phyloP scores from a whole-genome alignment of 2,888 invertebrate genomes.

The Cerastis leucographa region DNA sequence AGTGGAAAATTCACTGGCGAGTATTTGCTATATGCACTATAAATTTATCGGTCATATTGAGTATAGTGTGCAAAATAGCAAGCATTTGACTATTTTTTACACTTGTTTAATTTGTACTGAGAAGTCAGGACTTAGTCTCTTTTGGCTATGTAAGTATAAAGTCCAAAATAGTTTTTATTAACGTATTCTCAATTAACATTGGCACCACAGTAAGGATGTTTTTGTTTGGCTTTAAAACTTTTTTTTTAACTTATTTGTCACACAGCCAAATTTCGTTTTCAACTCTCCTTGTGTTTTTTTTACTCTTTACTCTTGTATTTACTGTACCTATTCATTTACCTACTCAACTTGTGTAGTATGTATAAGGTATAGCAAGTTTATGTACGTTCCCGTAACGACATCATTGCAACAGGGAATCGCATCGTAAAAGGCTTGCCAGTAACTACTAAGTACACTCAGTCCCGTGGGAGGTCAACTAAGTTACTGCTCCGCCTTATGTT shows the following conservation, averaged over 20 bases:
- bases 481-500: slow-evolving; percentile 45
- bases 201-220: background rate
- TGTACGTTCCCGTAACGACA: slow-evolving; percentile 26
- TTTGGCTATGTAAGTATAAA: background rate
- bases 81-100: background rate
- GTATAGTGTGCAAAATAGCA: background rate
- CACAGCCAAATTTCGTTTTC: too few relatives aligned
- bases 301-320: background rate
- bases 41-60: background rate
- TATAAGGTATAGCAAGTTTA: slow-evolving; percentile 8
- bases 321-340: background rate
- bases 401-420: slow-evolving; percentile 58
- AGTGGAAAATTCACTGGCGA: slow-evolving; percentile 52
- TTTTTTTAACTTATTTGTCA: too few relatives aligned
- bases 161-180: background rate
- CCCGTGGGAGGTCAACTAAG: slow-evolving; percentile 52
- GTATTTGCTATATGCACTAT: slow-evolving; percentile 31
- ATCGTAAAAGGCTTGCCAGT: slow-evolving; percentile 65
- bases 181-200: background rate
- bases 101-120: background rate
- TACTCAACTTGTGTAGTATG: background rate
- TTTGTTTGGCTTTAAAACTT: background rate
- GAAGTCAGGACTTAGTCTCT: background rate
- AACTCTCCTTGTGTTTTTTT: too few relatives aligned
- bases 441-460: slow-evolving; percentile 53